Base-by-base conservation (phyloP, 2,113 vertebrate species). In the Dinomys branickii region DNA sequence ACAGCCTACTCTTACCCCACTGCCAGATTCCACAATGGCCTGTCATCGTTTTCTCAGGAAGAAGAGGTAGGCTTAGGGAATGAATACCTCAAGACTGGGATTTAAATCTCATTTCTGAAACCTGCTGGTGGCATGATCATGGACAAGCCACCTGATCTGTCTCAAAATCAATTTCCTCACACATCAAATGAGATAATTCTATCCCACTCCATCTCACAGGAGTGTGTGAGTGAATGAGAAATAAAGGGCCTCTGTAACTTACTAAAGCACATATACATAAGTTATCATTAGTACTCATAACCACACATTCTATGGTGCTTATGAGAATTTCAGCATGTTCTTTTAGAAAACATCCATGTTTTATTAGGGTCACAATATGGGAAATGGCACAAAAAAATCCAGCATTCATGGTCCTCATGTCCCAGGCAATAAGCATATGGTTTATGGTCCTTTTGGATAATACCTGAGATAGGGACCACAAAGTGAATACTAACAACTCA, bases 141-240 rank as follows among this genome's bases (percentile, higher is more conserved):
- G 56, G 33, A 22, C 28, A 92, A 84, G 54, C 95, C 56, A 93
- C 33, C 52, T 38, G 30, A 63, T 12, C n/a, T 69, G 7, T 90
- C 88, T 93, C 80, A 86, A 65, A 69, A 89, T 65, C 63, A 86
- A 26, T 41, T 93, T 95, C 75, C 80, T 91, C 78, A 82, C 41
- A 82, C 24, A 63, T 87, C 56, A 91, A 52, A 58, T 30, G 22
- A 33, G 38, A 2, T 61, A 44, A 82, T 92, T 61, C 56, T 30
- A 91, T 28, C 56, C 56, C 30, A 88, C 14, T 24, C 16, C 1
- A 22, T 54, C 50, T 3, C 56, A 41, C 28, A 52, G 61, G 5
- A 41, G 19, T 77, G n/a, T 33, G 13, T 86, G 73, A 81, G 63
- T 22, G 54, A 83, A 73, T 63, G 71, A 75, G 80, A 86, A 67